Evolutionary conservation across 2,888 invertebrate species (phyloP).

Genomic region (Drosophila birchii): DNA sequence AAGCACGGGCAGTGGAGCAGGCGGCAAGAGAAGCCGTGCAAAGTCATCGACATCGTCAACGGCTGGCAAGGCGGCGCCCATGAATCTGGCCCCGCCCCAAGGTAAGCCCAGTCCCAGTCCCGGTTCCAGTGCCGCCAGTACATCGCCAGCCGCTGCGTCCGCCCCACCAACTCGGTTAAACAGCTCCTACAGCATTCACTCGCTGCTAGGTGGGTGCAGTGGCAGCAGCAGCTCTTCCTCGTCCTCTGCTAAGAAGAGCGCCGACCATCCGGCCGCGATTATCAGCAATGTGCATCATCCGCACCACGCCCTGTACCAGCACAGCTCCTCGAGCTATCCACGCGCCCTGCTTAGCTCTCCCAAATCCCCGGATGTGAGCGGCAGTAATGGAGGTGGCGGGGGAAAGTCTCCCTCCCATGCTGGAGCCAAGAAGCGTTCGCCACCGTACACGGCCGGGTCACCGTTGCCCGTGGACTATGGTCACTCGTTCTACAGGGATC

Average conservation of each 20-base stretch:
- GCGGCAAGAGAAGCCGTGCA: slow-evolving; percentile 87
- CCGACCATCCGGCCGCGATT: slow-evolving; percentile 72
- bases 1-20: slow-evolving; percentile 53
- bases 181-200: slow-evolving; percentile 94
- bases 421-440: slow-evolving; percentile 81
- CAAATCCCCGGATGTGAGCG: slow-evolving; percentile 84
- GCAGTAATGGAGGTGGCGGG: slow-evolving; percentile 70
- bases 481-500: slow-evolving; percentile 78
- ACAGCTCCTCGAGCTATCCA: slow-evolving; percentile 75
- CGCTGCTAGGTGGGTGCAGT: slow-evolving; percentile 88
- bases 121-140: slow-evolving; percentile 33
- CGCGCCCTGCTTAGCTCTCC: slow-evolving; percentile 84
- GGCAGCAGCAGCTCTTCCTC: slow-evolving; percentile 50
- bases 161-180: slow-evolving; percentile 85
- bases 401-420: slow-evolving; percentile 76
- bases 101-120: slow-evolving; percentile 49
- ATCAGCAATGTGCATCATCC: slow-evolving; percentile 74
- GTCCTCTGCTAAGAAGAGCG: slow-evolving; percentile 60
- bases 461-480: slow-evolving; percentile 77
- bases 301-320: slow-evolving; percentile 72
- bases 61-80: slow-evolving; percentile 56
- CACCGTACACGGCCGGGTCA: slow-evolving; percentile 80
- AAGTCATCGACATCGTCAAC: slow-evolving; percentile 67
- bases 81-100: slow-evolving; percentile 70
- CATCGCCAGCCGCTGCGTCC: slow-evolving; percentile 48